A percentile compares a stretch with the other conserved stretches of the same genome.
Evolutionary conservation across 2,797 vertebrate genomes (phyloP).

Genomic region (Myotis findleyi): DNA sequence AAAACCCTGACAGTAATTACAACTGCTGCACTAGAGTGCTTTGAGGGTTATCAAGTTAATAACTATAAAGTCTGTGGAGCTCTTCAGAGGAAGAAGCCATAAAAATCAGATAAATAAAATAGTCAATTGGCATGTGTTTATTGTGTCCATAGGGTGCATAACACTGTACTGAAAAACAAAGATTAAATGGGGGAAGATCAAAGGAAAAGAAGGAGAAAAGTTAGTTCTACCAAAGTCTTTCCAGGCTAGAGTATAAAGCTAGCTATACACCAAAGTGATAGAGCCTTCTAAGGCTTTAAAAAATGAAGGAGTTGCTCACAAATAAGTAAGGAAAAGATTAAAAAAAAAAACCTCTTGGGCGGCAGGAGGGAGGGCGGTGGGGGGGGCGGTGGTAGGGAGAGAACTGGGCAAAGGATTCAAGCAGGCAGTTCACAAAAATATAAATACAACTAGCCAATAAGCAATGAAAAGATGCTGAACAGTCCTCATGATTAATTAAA

Average conservation of each 20-base stretch:
- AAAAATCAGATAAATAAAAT: conserved; percentile 81
- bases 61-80: conserved; percentile 72
- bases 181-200: conserved; percentile 61
- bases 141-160: conserved; percentile 68
- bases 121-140: conserved; percentile 77
- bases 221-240: conserved; percentile 61
- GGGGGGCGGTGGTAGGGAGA: too few species aligned
- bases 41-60: conserved; percentile 80
- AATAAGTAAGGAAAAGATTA: neutral
- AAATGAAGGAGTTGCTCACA: neutral
- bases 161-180: conserved; percentile 58
- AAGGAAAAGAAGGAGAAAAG: conserved; percentile 45
- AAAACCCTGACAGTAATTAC: conserved; percentile 69
- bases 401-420: neutral
- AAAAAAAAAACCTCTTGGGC: neutral
- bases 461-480: neutral
- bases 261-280: conserved; percentile 22
- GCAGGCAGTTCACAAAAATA: conserved; percentile 18
- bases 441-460: neutral
- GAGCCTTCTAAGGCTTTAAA: neutral
- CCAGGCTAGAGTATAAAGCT: neutral
- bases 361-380: too few species aligned
- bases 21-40: conserved; percentile 66
- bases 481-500: neutral
- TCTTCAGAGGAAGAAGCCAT: conserved; percentile 77